Base-by-base conservation (phyloP, 2,113 vertebrate species). In the Neotragus pygmaeus region DNA sequence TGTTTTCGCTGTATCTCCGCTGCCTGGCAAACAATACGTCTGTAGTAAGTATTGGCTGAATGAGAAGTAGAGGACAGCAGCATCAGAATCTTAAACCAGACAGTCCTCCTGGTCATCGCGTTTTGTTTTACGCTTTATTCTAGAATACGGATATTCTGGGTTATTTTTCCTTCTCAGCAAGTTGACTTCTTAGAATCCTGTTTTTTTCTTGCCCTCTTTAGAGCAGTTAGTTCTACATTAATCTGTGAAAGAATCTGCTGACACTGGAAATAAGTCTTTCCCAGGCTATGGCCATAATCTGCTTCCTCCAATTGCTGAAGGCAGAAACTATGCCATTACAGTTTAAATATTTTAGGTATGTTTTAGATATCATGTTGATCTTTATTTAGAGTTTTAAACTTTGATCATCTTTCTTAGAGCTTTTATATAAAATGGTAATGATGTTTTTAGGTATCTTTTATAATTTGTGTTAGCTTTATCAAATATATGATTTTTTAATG, bases 161-260 rank as follows among this genome's bases (percentile, higher is more conserved):
- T 90, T 92, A 17, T 84, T 87, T 66, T 80, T 96, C 85, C n/a
- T 66, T 81, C 88, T 96, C 16, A 87, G 64, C 73, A 94, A 95
- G 39, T 93, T n/a, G 15, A 73, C 57, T 84, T 96, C 47, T 88
- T 60, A 91, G 49, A 91, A 51, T 14, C 5, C 57, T 19, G 81
- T 87, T 91, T 58, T 80, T 36, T 27, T 8, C 39, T 93, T 94
- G 55, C 43, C 30, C 15, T 62, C 30, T 88, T 97, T 91, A 75
- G 73, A 94, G 62, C 58, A 93, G 30, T 64, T 60, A 93, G 30
- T 64, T 97, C 49, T 60, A 6, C 39, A 70, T 91, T 78, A 92
- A 87, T 95, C 82, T 96, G 75, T 95, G 64, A 60, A 96, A 87
- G 53, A 97, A 82, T 86, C 75, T 96, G 91, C 60, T 98, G 95